Base-by-base conservation (phyloP, 1,140 invertebrate species). In the Saccostrea cuccullata region DNA sequence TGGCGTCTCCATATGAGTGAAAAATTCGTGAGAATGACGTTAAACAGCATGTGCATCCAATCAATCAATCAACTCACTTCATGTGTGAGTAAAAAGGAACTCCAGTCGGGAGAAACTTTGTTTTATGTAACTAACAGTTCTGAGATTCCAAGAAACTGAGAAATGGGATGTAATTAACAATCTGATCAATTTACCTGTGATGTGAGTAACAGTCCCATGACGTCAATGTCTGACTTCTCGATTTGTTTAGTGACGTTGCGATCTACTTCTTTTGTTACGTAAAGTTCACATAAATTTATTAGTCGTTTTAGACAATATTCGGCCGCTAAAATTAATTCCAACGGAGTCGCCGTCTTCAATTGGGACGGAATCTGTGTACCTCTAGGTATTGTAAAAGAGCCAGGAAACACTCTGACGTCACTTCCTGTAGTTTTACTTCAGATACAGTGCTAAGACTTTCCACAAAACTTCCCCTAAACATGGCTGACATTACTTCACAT, bases 321-420 rank as follows among this genome's bases (percentile, higher is more conserved):
- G 86, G 94, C 93, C 13, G 93, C 92, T 4, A 94, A 83, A 9
- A 91, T 86, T 36, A 9, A 94, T 91, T 40, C 91, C 92, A 17
- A 94, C 90, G 1, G 92, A 90, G 64, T 94, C 92, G 23, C 86
- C 90, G 4, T 93, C 92, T 58, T 94, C 92, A 15, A 94, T 92
- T 9, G 93, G 94, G 8, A 93, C 92, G 55, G 94, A 93, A 70
- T 94, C 94, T 4, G 94, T 93, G 89, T 94, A 94, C n/a, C n/a
- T n/a, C n/a, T 17, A 94, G 88, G 82, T 94, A 94, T 84, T 94
- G 93, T 64, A 94, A 83, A 20, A 94, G 84, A 30, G 93, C 91
- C n/a, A 92, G 83, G 87, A 94, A 94, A 60, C 90, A 91, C 84
- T 94, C 94, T 36, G 70, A 84, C 15, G 88, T 86, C 11, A 91